These are phyloP conservation scores for Natator depressus DNA, from an alignment of 2,113 vertebrate species.

Conservation along the genomic window DNA sequence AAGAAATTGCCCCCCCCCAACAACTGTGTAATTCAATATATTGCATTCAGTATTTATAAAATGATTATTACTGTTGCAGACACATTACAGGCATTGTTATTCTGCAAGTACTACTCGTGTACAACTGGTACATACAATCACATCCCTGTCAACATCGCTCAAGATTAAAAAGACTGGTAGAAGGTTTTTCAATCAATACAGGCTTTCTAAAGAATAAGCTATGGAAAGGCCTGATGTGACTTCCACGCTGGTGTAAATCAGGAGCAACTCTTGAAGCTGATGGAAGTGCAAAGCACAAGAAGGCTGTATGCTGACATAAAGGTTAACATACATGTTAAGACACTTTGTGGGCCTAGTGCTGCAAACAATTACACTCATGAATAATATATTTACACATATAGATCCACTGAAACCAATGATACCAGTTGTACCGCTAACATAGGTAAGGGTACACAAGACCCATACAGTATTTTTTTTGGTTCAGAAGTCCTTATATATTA, in stretches of 20 bases:
- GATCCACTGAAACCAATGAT: background rate
- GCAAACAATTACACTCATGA: background rate
- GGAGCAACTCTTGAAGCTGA: conserved; percentile 23
- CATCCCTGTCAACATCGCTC: conserved; percentile 58
- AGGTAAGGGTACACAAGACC: background rate
- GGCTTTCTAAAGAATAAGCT: conserved; percentile 54
- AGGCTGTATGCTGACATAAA: background rate
- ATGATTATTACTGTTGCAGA: conserved; percentile 57
- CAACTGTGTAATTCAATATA: conserved; percentile 35
- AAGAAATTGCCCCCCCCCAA: conserved; percentile 43
- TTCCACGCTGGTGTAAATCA: conserved; percentile 57
- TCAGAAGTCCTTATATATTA: background rate
- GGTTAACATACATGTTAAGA: conserved; percentile 55
- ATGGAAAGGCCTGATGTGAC: conserved; percentile 20
- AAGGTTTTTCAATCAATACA: conserved; percentile 58
- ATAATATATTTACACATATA: background rate
- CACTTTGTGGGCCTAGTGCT: background rate
- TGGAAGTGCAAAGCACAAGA: conserved; percentile 6
- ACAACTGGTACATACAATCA: conserved; percentile 43
- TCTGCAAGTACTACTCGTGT: conserved; percentile 53
- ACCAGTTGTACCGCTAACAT: background rate
- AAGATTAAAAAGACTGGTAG: conserved; percentile 64
- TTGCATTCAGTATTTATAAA: conserved; percentile 65
- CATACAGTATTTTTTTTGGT: background rate
- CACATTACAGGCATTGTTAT: conserved; percentile 64